Evolutionary conservation across 2,797 vertebrate genomes (phyloP), one percentile per base, ranked within the genome.

Genomic region (Anolis apletophallus): DNA sequence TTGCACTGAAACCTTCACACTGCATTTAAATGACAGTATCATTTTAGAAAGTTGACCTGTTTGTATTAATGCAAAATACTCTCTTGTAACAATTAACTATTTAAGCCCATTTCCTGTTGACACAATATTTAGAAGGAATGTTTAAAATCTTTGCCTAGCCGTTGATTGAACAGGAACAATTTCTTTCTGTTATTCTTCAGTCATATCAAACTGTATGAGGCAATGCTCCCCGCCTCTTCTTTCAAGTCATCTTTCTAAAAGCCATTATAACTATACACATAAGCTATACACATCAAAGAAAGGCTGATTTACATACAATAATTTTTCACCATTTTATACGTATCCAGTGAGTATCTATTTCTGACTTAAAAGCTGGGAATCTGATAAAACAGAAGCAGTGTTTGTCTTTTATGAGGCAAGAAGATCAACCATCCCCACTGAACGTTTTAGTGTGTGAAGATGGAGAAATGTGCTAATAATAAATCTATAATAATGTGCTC

Each of bases 1-100:
- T 95, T 95, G 95, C 94, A 91, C 80, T 92, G 95, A 97, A 97
- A 94, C 94, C 91, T 94, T 95, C 94, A 88, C 89, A 91, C 90
- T 73, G 86, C 93, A 94, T 97, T 95, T 95, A 96, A 94, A 94
- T 89, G 94, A 91, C 93, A 94, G 91, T 89, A 93, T 93, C 75
- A 93, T 96, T 96, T 96, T 72, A 83, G 94, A 95, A 92, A 95
- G 89, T 92, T 94, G 90, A 94, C 94, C 92, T 90, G 83, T 95
- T 90, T 93, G 94, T 95, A 95, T 95, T 90, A 94, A 93, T 93
- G 92, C 93, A 94, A 93, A 84, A 91, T 85, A 88, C 91, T 91
- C 81, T 93, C 85, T 55, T 91, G 80, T 89, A 95, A 93, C 93
- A 96, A 96, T 95, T 93, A 96, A 91, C 93, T 85, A 87, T 87